Percentiles rank a stretch among this genome's conserved stretches.
Evolutionary conservation across 2,113 vertebrate genomes (phyloP).

Genomic region (Chelonoidis abingdonii): DNA sequence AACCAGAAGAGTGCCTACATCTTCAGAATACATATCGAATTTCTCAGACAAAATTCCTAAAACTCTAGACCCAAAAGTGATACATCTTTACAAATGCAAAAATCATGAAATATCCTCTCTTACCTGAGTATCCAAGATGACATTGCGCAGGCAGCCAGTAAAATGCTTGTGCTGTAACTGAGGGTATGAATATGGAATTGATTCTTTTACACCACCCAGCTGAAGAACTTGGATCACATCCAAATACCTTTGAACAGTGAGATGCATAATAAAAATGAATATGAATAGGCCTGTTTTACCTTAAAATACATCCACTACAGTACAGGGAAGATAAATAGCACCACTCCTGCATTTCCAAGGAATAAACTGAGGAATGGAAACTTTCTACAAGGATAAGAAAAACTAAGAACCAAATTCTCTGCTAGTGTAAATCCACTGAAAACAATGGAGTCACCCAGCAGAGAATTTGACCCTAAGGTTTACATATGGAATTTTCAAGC

Average conservation of each 20-base stretch:
- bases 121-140: slow-evolving; percentile 91
- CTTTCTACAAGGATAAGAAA: not conserved
- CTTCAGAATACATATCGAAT: not conserved
- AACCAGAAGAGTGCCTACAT: no score
- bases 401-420: not conserved
- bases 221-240: slow-evolving; percentile 87
- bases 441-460: not conserved
- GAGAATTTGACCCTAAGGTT: not conserved
- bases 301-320: not conserved
- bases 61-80: not conserved
- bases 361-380: not conserved
- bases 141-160: slow-evolving; percentile 88
- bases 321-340: not conserved
- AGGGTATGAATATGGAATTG: slow-evolving; percentile 85
- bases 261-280: not conserved
- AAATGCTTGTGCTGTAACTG: slow-evolving; percentile 89
- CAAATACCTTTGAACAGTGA: slow-evolving; percentile 80
- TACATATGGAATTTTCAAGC: not conserved
- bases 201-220: slow-evolving; percentile 90
- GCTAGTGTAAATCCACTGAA: not conserved
- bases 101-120: not conserved
- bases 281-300: not conserved
- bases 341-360: not conserved
- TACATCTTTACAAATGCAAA: not conserved
- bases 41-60: not conserved